Conservation (phyloP, 2,888 invertebrate species). For the Venustoraphidia nigricollis region DNA sequence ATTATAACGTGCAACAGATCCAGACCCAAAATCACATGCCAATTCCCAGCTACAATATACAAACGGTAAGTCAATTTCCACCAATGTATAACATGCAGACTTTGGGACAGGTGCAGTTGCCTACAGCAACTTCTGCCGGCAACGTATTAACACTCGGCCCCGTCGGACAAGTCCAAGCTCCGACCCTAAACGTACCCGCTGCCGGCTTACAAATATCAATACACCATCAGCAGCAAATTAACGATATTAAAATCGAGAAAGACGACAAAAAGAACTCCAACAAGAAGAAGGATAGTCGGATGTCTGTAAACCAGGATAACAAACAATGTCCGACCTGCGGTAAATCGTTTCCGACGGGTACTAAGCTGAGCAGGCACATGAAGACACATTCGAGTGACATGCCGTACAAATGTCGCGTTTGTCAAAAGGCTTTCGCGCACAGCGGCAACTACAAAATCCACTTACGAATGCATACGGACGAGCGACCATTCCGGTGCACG, state of each 20-base stretch:
- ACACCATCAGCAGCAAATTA: slow-evolving; percentile 15
- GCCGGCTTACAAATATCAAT: background rate
- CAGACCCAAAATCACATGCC: slow-evolving; percentile 18
- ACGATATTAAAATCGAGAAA: slow-evolving; percentile 12
- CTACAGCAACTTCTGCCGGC: background rate
- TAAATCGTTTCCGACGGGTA: slow-evolving; percentile 24
- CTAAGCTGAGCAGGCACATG: slow-evolving; percentile 27
- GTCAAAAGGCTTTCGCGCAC: slow-evolving; percentile 28
- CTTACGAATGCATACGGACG: slow-evolving; percentile 24
- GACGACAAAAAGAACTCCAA: slow-evolving; percentile 11
- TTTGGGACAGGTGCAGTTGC: slow-evolving; percentile 17
- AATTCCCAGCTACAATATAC: slow-evolving; percentile 19
- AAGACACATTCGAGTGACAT: slow-evolving; percentile 27
- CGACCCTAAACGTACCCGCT: background rate
- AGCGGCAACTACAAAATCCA: slow-evolving; percentile 30
- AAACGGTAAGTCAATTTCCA: slow-evolving; percentile 17
- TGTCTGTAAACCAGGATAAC: slow-evolving; percentile 10
- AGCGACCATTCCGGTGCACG: slow-evolving; percentile 28
- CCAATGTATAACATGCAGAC: slow-evolving; percentile 3
- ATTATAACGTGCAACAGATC: slow-evolving; percentile 18
- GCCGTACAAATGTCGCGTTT: slow-evolving; percentile 28
- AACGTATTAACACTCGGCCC: slow-evolving; percentile 1
- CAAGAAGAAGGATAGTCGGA: slow-evolving; percentile 5
- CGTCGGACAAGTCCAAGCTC: background rate
- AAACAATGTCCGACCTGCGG: slow-evolving; percentile 25